Conservation (phyloP, 2,888 invertebrate species). For the Erebia epiphron region DNA sequence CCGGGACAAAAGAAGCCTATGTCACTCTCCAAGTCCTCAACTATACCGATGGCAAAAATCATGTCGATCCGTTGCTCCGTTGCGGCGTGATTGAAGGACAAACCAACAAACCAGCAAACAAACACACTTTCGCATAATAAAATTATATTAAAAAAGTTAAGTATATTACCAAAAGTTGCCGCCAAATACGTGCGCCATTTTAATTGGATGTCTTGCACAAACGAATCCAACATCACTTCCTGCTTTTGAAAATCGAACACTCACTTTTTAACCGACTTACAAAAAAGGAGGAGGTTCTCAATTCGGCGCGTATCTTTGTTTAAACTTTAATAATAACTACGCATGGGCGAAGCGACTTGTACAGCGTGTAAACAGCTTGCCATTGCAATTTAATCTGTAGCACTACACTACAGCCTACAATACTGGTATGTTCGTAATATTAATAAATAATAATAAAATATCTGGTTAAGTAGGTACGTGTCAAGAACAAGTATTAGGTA, state of each 20-base stretch:
- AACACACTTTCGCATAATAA: too few species aligned
- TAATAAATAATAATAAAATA: too few species aligned
- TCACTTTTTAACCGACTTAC: neutral
- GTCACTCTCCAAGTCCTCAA: too few species aligned
- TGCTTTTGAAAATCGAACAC: constrained; percentile 31
- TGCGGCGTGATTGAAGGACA: too few species aligned
- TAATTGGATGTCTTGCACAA: constrained; percentile 15
- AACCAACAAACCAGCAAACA: too few species aligned
- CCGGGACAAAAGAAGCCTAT: too few species aligned
- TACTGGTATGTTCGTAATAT: too few species aligned
- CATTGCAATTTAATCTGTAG: constrained; percentile 55
- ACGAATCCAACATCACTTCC: neutral
- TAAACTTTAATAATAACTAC: constrained; percentile 19
- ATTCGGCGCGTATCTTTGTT: constrained; percentile 8
- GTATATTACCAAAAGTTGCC: constrained; percentile 1
- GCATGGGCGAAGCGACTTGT: constrained; percentile 38
- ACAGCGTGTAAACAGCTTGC: constrained; percentile 55
- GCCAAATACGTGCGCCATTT: constrained; percentile 14
- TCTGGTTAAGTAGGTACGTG: neutral
- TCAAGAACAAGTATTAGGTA: too few species aligned
- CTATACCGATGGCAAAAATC: too few species aligned
- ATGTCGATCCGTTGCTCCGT: too few species aligned
- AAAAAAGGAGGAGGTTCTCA: too few species aligned
- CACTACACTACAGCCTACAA: neutral
- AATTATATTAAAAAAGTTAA: neutral